Base-by-base conservation (phyloP, 2,797 vertebrate genomes). In the Bryconaethiops microstoma region DNA sequence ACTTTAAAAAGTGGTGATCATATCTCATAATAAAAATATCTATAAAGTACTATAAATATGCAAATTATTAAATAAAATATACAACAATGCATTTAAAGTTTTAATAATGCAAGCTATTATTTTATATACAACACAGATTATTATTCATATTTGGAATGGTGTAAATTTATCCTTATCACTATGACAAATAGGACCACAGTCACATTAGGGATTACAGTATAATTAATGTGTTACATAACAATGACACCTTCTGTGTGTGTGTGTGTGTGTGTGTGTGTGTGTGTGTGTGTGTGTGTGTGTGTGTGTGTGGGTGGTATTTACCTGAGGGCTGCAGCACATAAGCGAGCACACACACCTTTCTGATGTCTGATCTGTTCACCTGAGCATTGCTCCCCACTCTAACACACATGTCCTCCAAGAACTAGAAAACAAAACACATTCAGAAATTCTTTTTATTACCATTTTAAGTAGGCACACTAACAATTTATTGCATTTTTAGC, bases 321-420 rank as follows among this genome's bases (percentile, higher is more conserved):
- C 92, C 91, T 91, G 88, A 88, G 83, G 86, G 85, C 83, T 78
- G 83, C 2, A 81, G 72, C 70, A 84, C 86, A 79, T 83, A 80
- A 86, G 82, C 70, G 57, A 76, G 68, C 4, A 82, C 82, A 87
- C 74, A 83, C 83, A 45, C 87, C 83, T 88, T 86, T 87, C 81
- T 82, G 80, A 78, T 76, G 48, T 63, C 77, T 79, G 81, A 85
- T 74, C 78, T 80, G 84, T 88, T 92, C 88, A 87, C 81, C 87
- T 88, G 69, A 76, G 81, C 83, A 79, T 79, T 78, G 64, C 48
- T 12, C 55, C 64, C 78, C 5, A 50, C 74, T 83, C 83, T 76
- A 84, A 90, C 88, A 83, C 88, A 87, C 92, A 91, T 91, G 55
- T 76, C 90, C 86, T 78, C 89, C 19, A 17, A 50, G 14, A 40